phyloP scores from a whole-genome alignment of 2,888 invertebrate genomes.

The Mesorhabditis belari region DNA sequence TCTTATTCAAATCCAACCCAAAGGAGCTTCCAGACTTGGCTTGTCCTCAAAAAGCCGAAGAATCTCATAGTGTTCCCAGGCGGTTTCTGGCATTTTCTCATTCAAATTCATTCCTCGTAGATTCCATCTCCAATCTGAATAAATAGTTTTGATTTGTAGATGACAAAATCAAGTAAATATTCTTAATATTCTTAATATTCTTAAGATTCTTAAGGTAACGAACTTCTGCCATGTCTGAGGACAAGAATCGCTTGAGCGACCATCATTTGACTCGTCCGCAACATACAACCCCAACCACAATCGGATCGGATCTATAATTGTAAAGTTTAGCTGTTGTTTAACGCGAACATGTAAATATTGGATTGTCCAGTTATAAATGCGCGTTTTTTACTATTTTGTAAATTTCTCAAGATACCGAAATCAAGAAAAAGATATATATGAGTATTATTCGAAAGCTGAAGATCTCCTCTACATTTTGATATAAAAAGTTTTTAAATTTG shows the following conservation, averaged over 20 bases:
- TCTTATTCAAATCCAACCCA: no score
- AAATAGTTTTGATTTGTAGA: no score
- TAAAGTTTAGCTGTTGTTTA: neutral
- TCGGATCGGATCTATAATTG: slow-evolving; percentile 70
- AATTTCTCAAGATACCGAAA: no score
- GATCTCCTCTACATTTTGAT: no score
- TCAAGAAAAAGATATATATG: no score
- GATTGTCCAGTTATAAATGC: no score
- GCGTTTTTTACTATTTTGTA: no score
- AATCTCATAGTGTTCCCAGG: neutral
- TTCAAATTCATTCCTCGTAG: neutral
- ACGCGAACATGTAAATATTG: no score
- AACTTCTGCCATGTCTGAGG: slow-evolving; percentile 75
- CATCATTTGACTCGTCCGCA: slow-evolving; percentile 84
- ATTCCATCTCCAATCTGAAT: slow-evolving; percentile 6
- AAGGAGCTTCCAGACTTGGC: neutral
- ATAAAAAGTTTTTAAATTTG: no score
- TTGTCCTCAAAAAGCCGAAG: neutral
- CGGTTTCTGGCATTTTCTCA: neutral
- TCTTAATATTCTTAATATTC: no score
- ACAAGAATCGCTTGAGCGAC: slow-evolving; percentile 76
- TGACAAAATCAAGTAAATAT: no score
- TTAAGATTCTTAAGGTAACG: slow-evolving; percentile 9
- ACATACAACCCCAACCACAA: slow-evolving; percentile 88
- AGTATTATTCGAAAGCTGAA: no score